Conservation (phyloP, 2,888 invertebrate genomes). For the Drosophila antonietae region DNA sequence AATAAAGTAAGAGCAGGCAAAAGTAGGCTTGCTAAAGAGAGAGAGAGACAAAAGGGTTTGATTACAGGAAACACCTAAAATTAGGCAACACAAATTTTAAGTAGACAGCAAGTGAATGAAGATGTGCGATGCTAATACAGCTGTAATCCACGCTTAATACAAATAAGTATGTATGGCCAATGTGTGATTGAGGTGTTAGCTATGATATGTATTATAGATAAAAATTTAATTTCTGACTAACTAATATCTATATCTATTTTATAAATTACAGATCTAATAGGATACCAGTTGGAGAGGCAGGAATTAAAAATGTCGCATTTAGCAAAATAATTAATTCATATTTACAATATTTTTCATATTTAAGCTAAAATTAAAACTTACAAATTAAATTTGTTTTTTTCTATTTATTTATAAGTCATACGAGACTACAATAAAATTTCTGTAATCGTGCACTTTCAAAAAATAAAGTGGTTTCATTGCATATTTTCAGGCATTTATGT, state of each 20-base stretch:
- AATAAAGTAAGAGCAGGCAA: background rate
- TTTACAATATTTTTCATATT: no score
- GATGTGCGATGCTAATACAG: no score
- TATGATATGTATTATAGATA: no score
- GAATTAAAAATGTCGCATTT: background rate
- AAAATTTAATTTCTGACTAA: background rate
- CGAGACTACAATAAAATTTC: no score
- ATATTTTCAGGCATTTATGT: background rate
- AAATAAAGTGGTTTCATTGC: background rate
- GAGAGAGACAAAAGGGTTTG: background rate
- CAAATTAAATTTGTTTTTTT: no score
- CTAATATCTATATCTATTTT: background rate
- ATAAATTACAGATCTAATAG: background rate
- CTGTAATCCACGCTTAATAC: background rate
- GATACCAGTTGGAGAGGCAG: no score
- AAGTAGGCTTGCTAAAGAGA: constrained; percentile 13
- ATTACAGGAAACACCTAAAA: background rate
- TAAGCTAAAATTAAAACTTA: background rate
- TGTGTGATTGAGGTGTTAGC: no score
- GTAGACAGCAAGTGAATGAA: no score
- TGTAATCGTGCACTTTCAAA: background rate
- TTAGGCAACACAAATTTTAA: background rate
- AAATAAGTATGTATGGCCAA: no score
- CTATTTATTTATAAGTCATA: no score
- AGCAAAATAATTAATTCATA: background rate